These are phyloP conservation scores for Xerus inauris DNA, from an alignment of 2,113 vertebrate species.

Conservation along the genomic window DNA sequence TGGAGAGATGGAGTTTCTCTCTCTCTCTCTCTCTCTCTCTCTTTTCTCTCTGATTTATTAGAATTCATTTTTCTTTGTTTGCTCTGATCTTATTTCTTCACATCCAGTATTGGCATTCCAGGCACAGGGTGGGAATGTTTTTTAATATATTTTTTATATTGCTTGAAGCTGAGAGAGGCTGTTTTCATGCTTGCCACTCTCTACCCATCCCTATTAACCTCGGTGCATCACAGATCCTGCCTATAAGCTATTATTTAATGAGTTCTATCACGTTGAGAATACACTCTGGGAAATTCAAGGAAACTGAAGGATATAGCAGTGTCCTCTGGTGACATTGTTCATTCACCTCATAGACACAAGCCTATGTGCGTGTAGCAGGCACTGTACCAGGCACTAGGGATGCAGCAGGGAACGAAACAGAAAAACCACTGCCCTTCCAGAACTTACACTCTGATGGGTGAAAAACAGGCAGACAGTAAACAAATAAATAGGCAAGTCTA, in stretches of 20 bases:
- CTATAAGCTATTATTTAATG: background rate
- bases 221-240: background rate
- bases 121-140: background rate
- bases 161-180: background rate
- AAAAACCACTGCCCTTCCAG: background rate
- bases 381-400: background rate
- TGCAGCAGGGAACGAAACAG: background rate
- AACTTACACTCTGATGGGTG: background rate
- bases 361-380: background rate
- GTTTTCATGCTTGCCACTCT: background rate
- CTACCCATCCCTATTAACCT: background rate
- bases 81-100: constrained; percentile 50
- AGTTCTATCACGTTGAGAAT: background rate
- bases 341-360: background rate
- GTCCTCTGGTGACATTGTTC: background rate
- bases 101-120: background rate
- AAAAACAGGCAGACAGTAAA: background rate
- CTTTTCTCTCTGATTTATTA: background rate
- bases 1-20: background rate
- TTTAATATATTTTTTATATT: background rate
- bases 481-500: background rate
- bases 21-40: background rate
- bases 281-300: background rate
- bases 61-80: constrained; percentile 57
- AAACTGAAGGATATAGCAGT: background rate